A percentile compares a stretch with the other conserved stretches of the same genome.
phyloP scores from a whole-genome alignment of 2,113 vertebrate genomes.

The Conger conger region DNA sequence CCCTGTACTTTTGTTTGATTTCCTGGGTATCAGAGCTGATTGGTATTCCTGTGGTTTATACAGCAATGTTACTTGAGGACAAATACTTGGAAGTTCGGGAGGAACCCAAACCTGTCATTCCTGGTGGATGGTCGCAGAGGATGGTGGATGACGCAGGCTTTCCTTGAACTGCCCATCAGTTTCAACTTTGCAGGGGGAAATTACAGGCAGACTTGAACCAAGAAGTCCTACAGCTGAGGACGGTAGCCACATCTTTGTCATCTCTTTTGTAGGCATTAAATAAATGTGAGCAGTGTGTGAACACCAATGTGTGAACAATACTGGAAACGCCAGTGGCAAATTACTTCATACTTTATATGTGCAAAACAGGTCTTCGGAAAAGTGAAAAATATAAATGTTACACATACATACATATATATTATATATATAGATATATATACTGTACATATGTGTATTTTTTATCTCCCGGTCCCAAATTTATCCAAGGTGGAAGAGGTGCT shows the following conservation, averaged over 20 bases:
- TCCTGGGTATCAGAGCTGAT: no score
- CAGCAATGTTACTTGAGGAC: background rate
- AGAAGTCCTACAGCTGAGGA: background rate
- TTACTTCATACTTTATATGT: constrained; percentile 47
- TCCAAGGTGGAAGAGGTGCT: background rate
- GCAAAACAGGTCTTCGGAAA: constrained; percentile 71
- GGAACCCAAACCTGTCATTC: background rate
- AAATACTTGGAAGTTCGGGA: background rate
- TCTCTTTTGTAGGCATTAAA: background rate
- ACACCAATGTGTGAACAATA: background rate
- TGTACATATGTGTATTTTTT: background rate
- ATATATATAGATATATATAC: no score
- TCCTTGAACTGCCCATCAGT: background rate
- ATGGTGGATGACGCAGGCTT: background rate
- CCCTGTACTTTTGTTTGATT: no score
- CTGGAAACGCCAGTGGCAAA: constrained; percentile 37
- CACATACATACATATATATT: constrained; percentile 57
- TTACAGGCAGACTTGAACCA: background rate
- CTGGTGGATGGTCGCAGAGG: background rate
- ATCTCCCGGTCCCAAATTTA: background rate
- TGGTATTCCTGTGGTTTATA: no score
- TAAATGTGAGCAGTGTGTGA: background rate
- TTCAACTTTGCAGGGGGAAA: background rate
- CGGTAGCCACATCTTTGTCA: background rate
- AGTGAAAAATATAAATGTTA: constrained; percentile 76